phyloP scores from a whole-genome alignment of 2,113 vertebrate genomes.

The Cynopterus brachyotis region DNA sequence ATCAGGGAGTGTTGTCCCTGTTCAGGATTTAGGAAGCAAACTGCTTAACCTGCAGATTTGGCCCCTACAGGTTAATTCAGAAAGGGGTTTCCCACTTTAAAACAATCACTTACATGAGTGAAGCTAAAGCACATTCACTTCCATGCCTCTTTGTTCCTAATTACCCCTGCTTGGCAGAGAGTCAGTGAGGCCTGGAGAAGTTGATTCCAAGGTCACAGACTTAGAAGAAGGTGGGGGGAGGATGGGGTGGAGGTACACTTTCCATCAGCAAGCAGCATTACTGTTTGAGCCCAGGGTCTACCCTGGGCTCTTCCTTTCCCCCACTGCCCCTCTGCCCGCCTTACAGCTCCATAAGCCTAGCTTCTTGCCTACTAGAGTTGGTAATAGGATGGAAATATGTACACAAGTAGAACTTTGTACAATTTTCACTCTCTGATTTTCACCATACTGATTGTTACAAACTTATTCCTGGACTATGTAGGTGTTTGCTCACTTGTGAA shows the following conservation, averaged over 20 bases:
- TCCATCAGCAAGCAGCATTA: background rate
- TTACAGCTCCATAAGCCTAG: background rate
- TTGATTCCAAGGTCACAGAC: background rate
- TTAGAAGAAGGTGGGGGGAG: background rate
- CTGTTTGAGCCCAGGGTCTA: background rate
- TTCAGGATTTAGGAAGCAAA: background rate
- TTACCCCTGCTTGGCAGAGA: background rate
- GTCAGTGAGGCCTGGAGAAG: background rate
- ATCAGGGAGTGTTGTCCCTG: background rate
- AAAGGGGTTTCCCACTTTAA: background rate
- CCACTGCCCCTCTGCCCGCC: background rate
- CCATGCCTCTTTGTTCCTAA: background rate
- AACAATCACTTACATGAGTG: background rate
- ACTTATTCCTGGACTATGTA: background rate
- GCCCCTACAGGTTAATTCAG: background rate
- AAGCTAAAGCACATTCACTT: background rate
- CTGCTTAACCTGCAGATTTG: background rate
- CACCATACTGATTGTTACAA: background rate
- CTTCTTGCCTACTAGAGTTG: background rate
- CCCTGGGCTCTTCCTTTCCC: background rate
- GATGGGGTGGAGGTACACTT: no score
- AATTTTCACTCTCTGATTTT: background rate
- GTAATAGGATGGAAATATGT: background rate
- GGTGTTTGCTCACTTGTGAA: background rate
- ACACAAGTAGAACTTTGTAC: background rate